Base-by-base conservation (phyloP, 2,113 vertebrate species). In the Peromyscus leucopus region DNA sequence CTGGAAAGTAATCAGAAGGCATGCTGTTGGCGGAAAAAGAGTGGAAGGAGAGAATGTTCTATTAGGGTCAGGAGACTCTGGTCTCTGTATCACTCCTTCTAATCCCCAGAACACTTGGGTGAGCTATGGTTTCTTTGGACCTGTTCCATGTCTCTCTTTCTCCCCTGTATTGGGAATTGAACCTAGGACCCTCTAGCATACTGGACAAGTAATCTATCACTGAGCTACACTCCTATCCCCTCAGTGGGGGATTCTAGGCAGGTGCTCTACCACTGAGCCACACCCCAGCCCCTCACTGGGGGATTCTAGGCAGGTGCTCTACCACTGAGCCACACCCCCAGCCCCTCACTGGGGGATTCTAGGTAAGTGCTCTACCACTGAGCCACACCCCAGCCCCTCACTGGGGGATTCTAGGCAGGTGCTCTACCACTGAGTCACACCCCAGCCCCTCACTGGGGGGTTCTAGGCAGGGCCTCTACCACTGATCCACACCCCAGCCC, bases 1-100 rank as follows among this genome's bases (percentile, higher is more conserved):
- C 48, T 94, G 95, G 97, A 92, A 98, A 97, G 97, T 96, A 92
- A 98, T 97, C 96, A 87, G 96, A 96, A 98, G 98, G 55, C 67
- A 57, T n/a, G 76, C 61, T 91, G 95, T 89, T 36, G 74, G 69
- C 6, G 65, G 89, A 75, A 75, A 90, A 92, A 65, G 63, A 89
- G 48, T 39, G 85, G 90, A 97, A 31, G 76, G n/a, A 88, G 61
- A 84, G 28, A 48, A 9, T 36, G 16, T 80, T 94, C 21, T 26
- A 82, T 2, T 17, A 46, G n/a, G 28, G 33, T 63, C 42, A 48
- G 63, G 78, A 80, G 51, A 63, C 26, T 13, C 51, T 46, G 63
- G 24, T 39, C 69, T 51, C 33, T 28, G 13, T 9, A 28, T 16
- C 71, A 31, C 69, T 57, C 78, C 48, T 83, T 42, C 0, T 5